phyloP scores from a whole-genome alignment of 2,888 invertebrate species.

The Mythimna loreyi region DNA sequence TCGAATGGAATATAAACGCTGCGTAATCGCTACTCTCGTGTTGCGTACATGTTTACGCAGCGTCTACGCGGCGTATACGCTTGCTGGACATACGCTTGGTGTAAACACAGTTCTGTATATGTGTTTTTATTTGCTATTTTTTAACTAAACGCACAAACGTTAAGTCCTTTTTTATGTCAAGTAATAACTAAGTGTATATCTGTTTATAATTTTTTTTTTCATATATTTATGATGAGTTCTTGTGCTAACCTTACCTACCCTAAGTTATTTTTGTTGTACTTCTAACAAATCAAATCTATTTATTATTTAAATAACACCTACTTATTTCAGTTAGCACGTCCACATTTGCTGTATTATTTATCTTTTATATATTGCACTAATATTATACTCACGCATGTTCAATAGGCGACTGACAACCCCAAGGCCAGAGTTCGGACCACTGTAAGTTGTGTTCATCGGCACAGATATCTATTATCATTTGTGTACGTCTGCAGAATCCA shows the following conservation, averaged over 20 bases:
- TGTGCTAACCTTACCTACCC: background rate
- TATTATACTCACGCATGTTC: conserved; percentile 46
- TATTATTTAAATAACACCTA: conserved; percentile 4
- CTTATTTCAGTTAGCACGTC: conserved; percentile 17
- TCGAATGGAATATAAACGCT: too few relatives aligned
- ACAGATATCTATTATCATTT: conserved; percentile 15
- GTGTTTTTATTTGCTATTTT: background rate
- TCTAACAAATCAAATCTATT: conserved; percentile 3
- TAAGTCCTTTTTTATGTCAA: background rate
- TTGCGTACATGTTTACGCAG: background rate
- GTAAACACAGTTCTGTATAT: background rate
- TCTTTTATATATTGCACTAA: conserved; percentile 35
- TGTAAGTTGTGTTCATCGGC: conserved; percentile 45
- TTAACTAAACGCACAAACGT: background rate
- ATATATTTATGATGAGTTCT: background rate
- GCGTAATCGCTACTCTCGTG: background rate
- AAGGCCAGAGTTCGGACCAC: conserved; percentile 36
- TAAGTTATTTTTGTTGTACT: background rate
- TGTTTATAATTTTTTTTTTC: conserved; percentile 3
- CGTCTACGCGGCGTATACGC: background rate
- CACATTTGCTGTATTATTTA: background rate
- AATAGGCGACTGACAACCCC: conserved; percentile 38
- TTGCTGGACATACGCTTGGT: background rate
- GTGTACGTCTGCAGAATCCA: conserved; percentile 27
- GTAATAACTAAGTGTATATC: background rate